These are phyloP conservation scores for Condylura cristata DNA, from an alignment of 2,113 vertebrate species.

Conservation along the genomic window DNA sequence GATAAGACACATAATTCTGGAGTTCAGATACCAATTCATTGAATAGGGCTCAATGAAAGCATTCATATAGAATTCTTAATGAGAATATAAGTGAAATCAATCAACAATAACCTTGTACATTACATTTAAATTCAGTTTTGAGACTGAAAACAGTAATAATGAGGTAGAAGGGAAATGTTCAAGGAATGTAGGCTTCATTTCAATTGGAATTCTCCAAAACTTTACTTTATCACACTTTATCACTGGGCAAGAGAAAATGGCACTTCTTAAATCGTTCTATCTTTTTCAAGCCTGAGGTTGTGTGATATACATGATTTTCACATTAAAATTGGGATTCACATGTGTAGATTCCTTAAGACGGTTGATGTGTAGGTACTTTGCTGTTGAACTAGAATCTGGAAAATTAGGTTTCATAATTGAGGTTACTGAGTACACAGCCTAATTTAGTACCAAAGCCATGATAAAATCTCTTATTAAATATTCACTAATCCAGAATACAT, in stretches of 20 bases:
- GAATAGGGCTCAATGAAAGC: background rate
- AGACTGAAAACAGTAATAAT: background rate
- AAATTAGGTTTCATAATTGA: conserved; percentile 5
- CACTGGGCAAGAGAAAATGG: background rate
- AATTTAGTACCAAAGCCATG: conserved; percentile 36
- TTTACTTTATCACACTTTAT: background rate
- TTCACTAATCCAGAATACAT: conserved; percentile 46
- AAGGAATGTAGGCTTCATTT: background rate
- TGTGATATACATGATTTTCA: background rate
- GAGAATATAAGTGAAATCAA: background rate
- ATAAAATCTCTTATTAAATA: conserved; percentile 20
- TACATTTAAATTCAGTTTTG: background rate
- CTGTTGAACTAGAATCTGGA: conserved; percentile 12
- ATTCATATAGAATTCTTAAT: background rate
- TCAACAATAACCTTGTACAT: background rate
- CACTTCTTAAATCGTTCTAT: background rate
- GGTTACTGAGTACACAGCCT: background rate
- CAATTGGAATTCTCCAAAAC: background rate
- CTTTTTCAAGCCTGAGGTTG: conserved; percentile 31
- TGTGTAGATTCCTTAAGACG: background rate
- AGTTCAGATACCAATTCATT: background rate
- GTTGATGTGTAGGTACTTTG: background rate
- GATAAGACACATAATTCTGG: background rate
- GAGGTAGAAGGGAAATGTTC: background rate
- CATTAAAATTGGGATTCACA: conserved; percentile 31